Evolutionary conservation across 2,797 vertebrate species (phyloP), one percentile per base, ranked within the genome.

Genomic region (Dendrocincla fuliginosa): DNA sequence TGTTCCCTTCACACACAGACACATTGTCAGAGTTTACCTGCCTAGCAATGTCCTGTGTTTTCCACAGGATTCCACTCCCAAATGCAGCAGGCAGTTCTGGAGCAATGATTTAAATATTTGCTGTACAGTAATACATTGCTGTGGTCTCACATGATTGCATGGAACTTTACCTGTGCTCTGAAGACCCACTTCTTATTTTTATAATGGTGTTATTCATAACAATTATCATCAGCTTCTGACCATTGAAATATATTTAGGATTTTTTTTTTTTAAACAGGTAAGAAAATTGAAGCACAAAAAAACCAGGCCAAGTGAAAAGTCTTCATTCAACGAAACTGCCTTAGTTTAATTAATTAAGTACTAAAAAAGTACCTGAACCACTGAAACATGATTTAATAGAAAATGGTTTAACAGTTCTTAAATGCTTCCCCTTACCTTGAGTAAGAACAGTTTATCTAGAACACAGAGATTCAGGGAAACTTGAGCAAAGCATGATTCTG

Each of bases 61-160:
- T 65, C 59, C 50, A 47, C 23, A 64, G 75, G 27, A 73, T 37
- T 85, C n/a, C 37, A 30, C 24, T 30, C 67, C 41, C 42, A 50
- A 27, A 60, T 8, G 25, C 41, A 60, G 67, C 3, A 78, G 70
- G 27, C 46, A 79, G 24, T 16, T 73, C 68, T 63, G 28, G 22
- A 73, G 25, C 42, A 83, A 28, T 2, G 2, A 63, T 28, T 82
- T 47, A 41, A 67, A 19, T 79, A 79, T 39, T 56, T 82, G 33
- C 39, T 64, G 16, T n/a, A 46, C 6, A 33, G 8, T 24, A 60
- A 76, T 9, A 46, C 27, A 42, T 4, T 37, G 20, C 52, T 35
- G 68, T 39, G 52, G 16, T 42, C 23, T 17, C 35, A 52, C 28
- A 25, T 0, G 1, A 83, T 2, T 77, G 17, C 33, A 28, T 1